Percentiles rank a stretch among this genome's conserved stretches.
These are phyloP conservation scores for Gadus macrocephalus DNA, from an alignment of 2,113 vertebrate genomes.

Conservation along the genomic window DNA sequence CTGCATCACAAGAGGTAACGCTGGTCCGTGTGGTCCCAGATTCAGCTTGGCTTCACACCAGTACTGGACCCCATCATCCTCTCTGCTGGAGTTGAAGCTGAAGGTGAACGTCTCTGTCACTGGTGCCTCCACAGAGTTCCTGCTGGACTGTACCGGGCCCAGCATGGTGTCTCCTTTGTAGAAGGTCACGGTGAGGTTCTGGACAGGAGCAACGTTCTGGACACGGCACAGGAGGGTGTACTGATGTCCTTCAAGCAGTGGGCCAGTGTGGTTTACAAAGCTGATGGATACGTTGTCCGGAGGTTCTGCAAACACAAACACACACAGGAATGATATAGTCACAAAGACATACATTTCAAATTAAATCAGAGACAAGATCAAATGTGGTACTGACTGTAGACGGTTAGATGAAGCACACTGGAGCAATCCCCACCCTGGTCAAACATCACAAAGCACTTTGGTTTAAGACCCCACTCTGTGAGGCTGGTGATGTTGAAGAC, in stretches of 20 bases:
- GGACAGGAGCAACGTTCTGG: conserved; percentile 23
- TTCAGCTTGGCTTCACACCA: conserved; percentile 43
- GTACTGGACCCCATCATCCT: conserved; percentile 28
- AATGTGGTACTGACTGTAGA: conserved; percentile 51
- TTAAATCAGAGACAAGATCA: neutral
- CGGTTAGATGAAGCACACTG: conserved; percentile 21
- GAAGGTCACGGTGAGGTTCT: conserved; percentile 50
- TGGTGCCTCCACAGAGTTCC: neutral
- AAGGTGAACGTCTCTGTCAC: conserved; percentile 45
- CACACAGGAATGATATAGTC: neutral
- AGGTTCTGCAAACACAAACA: neutral
- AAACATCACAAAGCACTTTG: conserved; percentile 24
- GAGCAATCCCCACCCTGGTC: conserved; percentile 12
- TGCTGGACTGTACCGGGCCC: neutral
- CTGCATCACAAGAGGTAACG: conserved; percentile 7
- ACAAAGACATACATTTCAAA: neutral
- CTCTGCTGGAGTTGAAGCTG: neutral
- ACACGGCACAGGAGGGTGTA: conserved; percentile 63
- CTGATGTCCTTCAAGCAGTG: conserved; percentile 8
- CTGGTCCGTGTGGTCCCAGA: conserved; percentile 31
- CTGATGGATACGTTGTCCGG: conserved; percentile 38
- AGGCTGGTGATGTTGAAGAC: conserved; percentile 45
- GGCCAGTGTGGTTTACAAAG: conserved; percentile 11
- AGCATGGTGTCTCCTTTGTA: conserved; percentile 21
- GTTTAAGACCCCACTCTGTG: conserved; percentile 39